These are phyloP conservation scores for Mobula hypostoma DNA, from an alignment of 2,113 vertebrate genomes.

Conservation along the genomic window DNA sequence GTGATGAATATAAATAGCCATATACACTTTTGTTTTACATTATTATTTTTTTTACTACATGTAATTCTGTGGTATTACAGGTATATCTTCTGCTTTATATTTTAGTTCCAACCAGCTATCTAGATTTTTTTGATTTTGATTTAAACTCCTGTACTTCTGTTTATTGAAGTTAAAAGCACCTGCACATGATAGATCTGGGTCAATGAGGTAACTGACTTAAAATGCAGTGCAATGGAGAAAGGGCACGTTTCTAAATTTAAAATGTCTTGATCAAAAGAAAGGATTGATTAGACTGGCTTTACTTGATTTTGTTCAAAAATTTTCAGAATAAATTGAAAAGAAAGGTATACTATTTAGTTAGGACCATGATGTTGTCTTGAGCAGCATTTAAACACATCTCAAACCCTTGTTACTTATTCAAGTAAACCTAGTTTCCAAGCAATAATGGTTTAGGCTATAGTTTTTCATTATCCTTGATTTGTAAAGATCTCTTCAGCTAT, in stretches of 20 bases:
- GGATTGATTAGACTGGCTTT: not conserved
- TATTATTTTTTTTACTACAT: not conserved
- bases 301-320: not conserved
- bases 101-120: not conserved
- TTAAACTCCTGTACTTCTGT: not conserved
- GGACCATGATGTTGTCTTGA: not conserved
- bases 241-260: not conserved
- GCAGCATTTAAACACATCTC: not conserved
- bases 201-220: not conserved
- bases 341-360: not conserved
- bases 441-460: not conserved
- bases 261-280: not conserved
- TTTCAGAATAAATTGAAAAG: not conserved
- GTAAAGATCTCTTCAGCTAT: not conserved
- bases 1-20: not conserved
- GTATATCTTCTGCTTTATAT: not conserved
- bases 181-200: not conserved
- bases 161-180: not conserved
- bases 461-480: not conserved
- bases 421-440: not conserved
- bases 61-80: not conserved
- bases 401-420: not conserved
- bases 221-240: not conserved
- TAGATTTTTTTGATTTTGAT: not conserved
- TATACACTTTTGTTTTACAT: too few relatives aligned